Conservation (phyloP, 2,797 vertebrate species). For the Eulemur albifrons region DNA sequence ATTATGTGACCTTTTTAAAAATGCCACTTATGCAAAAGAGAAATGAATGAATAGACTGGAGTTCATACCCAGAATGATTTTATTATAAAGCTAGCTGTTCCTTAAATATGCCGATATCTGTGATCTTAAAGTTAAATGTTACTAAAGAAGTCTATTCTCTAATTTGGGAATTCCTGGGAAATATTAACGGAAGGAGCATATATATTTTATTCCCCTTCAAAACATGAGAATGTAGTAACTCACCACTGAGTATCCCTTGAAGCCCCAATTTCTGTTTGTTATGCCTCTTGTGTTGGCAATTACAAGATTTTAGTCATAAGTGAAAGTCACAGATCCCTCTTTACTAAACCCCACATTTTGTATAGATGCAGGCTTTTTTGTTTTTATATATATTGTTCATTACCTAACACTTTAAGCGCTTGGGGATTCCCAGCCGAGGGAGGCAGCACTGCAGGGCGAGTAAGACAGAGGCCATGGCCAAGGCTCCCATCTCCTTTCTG, state of each 20-base stretch:
- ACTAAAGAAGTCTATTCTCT: neutral
- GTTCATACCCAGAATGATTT: neutral
- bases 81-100: neutral
- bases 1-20: neutral
- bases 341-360: neutral
- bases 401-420: neutral
- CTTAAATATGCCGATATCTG: neutral
- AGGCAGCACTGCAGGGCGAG: neutral
- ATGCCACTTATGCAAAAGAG: neutral
- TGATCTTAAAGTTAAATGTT: neutral
- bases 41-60: neutral
- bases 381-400: neutral
- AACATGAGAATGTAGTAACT: neutral
- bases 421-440: neutral
- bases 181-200: neutral
- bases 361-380: neutral
- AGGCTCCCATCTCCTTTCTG: neutral
- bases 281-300: neutral
- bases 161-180: neutral
- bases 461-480: neutral
- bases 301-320: neutral
- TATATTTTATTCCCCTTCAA: constrained; percentile 9
- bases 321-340: neutral
- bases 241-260: neutral
- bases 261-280: neutral